phyloP scores from a whole-genome alignment of 2,113 vertebrate genomes.

The Rafetus swinhoei region DNA sequence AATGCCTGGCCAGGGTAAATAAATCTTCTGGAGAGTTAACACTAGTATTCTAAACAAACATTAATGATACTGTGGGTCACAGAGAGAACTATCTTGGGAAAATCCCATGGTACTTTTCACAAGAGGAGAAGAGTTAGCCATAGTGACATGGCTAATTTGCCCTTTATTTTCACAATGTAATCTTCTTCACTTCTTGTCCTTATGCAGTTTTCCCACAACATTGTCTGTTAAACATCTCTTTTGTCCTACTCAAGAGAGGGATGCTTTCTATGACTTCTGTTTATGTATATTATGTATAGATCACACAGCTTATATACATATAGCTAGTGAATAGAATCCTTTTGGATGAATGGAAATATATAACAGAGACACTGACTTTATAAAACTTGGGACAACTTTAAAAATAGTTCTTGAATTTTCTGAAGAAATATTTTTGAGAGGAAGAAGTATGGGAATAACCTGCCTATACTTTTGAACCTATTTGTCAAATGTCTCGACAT shows the following conservation, averaged over 20 bases:
- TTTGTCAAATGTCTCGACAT: conserved; percentile 6
- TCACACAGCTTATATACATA: background rate
- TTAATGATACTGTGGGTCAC: background rate
- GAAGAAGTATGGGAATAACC: background rate
- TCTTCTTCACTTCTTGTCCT: background rate
- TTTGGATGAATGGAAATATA: background rate
- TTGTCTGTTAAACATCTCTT: background rate
- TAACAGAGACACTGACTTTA: background rate
- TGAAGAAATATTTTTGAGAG: background rate
- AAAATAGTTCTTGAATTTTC: background rate
- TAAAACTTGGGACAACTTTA: background rate
- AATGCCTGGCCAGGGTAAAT: background rate
- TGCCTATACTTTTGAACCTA: background rate
- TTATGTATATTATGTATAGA: conserved; percentile 5
- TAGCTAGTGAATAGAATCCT: background rate
- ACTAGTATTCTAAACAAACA: background rate
- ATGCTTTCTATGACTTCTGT: background rate
- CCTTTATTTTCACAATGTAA: background rate
- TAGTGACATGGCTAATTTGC: conserved; percentile 23
- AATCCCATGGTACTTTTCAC: background rate
- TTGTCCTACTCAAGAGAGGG: background rate
- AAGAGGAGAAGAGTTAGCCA: background rate
- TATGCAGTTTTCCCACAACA: background rate
- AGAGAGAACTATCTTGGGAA: background rate
- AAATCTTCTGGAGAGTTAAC: background rate